Base-by-base conservation (phyloP, 2,797 vertebrate genomes). In the Danio tinwini region DNA sequence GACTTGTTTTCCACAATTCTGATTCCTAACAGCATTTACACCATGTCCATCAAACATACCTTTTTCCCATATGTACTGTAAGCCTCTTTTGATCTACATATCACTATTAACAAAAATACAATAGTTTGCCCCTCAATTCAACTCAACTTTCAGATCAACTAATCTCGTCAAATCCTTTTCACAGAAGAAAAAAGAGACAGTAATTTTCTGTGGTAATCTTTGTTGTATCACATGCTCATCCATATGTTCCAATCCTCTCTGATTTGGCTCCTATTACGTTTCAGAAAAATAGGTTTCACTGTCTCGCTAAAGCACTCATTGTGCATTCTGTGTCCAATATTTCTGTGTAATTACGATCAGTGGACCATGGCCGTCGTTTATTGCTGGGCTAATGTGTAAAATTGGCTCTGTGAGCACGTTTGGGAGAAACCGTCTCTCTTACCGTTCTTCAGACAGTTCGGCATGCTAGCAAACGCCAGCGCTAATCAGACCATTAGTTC, bases 351-450 rank as follows among this genome's bases (percentile, higher is more conserved):
- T 76, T 69, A 59, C 6, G 62, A 42, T 63, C 85, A 79, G 53
- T 56, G 65, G 50, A 74, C 56, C 74, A n/a, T 65, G 65, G 68
- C 47, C 83, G 90, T 90, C 86, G 85, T 90, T 89, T 90, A 84
- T 59, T 86, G 78, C 83, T 68, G 82, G 77, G 75, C 77, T 87
- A 86, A 88, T 87, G 84, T 83, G 76, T 81, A 89, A 87, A 86
- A 82, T 77, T 86, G 85, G 82, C 81, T 88, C 83, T 83, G 86
- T 87, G 85, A 90, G 87, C 87, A 87, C 81, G 85, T 87, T 87
- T 69, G 45, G 42, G 71, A 67, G 45, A 79, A 81, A 44, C 10
- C 49, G 52, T 53, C 74, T 74, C 64, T 65, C 75, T 63, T 72
- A 29, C 29, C 42, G 11, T 74, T 72, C 70, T 71, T 77, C 50